These are phyloP conservation scores for Trichomycterus rosablanca DNA, from an alignment of 2,113 vertebrate species.

Conservation along the genomic window DNA sequence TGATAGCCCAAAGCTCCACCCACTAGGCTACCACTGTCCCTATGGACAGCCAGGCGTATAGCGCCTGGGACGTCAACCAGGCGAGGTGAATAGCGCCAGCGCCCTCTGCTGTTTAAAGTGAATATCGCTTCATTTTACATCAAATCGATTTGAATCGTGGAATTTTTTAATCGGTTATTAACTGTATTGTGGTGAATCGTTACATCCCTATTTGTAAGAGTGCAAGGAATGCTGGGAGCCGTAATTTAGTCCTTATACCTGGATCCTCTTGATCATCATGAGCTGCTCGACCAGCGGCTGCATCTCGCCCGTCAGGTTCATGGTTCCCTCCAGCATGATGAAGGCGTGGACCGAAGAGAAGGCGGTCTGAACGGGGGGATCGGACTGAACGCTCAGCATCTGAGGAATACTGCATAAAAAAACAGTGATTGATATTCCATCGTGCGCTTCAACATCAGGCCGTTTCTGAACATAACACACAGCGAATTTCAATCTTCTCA, in stretches of 20 bases:
- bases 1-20: too few species aligned
- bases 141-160: too few species aligned
- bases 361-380: constrained; percentile 74
- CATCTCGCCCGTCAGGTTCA: constrained; percentile 92
- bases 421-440: not conserved
- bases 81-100: too few species aligned
- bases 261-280: constrained; percentile 98
- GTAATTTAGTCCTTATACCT: constrained; percentile 69
- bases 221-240: not conserved
- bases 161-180: too few species aligned
- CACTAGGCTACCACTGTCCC: too few species aligned
- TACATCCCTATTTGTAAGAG: too few species aligned
- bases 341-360: constrained; percentile 92
- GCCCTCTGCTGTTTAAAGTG: too few species aligned
- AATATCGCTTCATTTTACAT: too few species aligned
- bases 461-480: not conserved
- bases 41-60: too few species aligned
- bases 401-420: constrained; percentile 75
- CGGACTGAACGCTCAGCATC: constrained; percentile 78
- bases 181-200: too few species aligned
- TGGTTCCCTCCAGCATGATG: constrained; percentile 93
- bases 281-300: constrained; percentile 94
- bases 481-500: constrained; percentile 47
- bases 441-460: too few species aligned
- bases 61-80: too few species aligned